A percentile compares a stretch with the other conserved stretches of the same genome.
These are phyloP conservation scores for Tenodera sinensis DNA, from an alignment of 2,888 invertebrate genomes.

Conservation along the genomic window DNA sequence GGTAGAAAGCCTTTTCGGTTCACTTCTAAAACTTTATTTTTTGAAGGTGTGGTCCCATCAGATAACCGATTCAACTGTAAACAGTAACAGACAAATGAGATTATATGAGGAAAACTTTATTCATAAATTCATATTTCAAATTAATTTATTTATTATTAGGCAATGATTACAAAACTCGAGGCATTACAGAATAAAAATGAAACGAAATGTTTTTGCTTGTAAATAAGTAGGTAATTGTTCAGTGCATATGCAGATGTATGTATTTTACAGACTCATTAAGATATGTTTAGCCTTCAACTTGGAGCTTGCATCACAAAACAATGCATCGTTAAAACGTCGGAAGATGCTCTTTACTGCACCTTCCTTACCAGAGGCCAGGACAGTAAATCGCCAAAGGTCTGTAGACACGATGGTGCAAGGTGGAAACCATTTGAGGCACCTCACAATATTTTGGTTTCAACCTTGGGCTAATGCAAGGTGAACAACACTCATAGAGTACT, in stretches of 20 bases:
- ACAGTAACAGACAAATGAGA: too few relatives aligned
- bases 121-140: too few relatives aligned
- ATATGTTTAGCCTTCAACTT: neutral
- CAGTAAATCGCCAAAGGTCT: neutral
- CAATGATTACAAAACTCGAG: too few relatives aligned
- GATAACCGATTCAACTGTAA: too few relatives aligned
- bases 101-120: too few relatives aligned
- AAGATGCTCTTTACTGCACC: neutral
- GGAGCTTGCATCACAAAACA: neutral
- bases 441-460: neutral
- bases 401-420: neutral
- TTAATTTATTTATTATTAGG: too few relatives aligned
- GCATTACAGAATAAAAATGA: too few relatives aligned
- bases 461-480: neutral
- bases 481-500: neutral
- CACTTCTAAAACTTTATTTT: too few relatives aligned
- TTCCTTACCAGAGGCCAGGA: neutral
- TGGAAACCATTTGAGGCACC: neutral
- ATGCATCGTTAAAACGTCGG: neutral
- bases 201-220: too few relatives aligned
- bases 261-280: neutral
- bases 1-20: too few relatives aligned
- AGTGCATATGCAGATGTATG: neutral
- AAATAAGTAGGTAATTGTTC: too few relatives aligned
- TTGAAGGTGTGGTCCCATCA: too few relatives aligned